phyloP scores from a whole-genome alignment of 1,140 invertebrate species.

The Chymomyza costata region DNA sequence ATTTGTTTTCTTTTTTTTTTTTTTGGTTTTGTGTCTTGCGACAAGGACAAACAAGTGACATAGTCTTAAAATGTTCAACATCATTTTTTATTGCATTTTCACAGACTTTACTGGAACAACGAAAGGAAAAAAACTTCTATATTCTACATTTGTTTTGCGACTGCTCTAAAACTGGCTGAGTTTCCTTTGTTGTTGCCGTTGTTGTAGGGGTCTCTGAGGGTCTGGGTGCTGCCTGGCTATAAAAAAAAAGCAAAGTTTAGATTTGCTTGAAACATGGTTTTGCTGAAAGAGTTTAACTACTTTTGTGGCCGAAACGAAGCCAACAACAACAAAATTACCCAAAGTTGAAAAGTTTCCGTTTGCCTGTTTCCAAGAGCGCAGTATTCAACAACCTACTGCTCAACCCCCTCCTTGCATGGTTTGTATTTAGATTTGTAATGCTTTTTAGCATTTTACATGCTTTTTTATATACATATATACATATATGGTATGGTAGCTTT shows the following conservation, averaged over 20 bases:
- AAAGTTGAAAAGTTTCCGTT: constrained; percentile 7
- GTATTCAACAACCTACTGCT: not conserved
- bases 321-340: constrained; percentile 10
- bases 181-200: not conserved
- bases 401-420: too few relatives aligned
- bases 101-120: constrained; percentile 23
- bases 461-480: too few relatives aligned
- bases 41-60: constrained; percentile 49
- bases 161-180: constrained; percentile 14
- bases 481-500: constrained; percentile 1
- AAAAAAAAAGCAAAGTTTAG: constrained; percentile 26
- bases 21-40: too few relatives aligned
- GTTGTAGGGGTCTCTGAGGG: not conserved
- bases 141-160: constrained; percentile 2
- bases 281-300: constrained; percentile 43
- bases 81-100: constrained; percentile 47
- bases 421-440: too few relatives aligned
- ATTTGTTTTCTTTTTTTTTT: too few relatives aligned
- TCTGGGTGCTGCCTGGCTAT: not conserved
- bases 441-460: too few relatives aligned
- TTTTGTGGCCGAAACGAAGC: constrained; percentile 28
- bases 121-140: constrained; percentile 3
- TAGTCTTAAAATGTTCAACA: constrained; percentile 46
- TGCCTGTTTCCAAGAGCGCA: not conserved
- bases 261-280: constrained; percentile 28